Evolutionary conservation across 2,113 vertebrate genomes (phyloP).

Genomic region (Petrocephalus microphthalmus): DNA sequence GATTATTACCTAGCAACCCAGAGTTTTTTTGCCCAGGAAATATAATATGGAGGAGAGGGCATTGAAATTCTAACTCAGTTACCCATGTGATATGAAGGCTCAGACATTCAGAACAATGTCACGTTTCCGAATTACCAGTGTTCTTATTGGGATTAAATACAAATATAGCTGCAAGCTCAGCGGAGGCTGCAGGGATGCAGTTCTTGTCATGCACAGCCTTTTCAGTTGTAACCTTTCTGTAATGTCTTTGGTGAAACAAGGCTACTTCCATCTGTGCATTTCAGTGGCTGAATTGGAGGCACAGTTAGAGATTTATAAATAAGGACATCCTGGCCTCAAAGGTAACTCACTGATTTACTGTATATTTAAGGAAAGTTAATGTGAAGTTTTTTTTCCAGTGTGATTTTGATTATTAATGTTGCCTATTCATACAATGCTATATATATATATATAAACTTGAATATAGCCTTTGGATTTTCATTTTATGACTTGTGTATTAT

Average conservation of each 20-base stretch:
- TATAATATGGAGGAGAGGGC: background rate
- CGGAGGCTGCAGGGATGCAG: background rate
- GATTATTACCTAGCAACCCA: background rate
- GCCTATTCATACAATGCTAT: background rate
- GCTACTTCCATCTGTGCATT: background rate
- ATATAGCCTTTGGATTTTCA: background rate
- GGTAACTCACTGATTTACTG: background rate
- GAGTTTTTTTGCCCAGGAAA: background rate
- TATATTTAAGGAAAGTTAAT: background rate
- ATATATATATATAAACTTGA: too few species aligned
- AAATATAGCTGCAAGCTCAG: slow-evolving; percentile 38
- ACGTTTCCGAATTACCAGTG: background rate
- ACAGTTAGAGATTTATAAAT: background rate
- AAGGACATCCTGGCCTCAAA: background rate
- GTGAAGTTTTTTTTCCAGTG: background rate
- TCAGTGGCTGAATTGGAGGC: background rate
- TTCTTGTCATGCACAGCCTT: background rate
- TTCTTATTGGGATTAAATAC: slow-evolving; percentile 29
- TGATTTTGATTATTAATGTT: background rate
- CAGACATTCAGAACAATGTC: background rate
- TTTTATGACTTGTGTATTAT: background rate
- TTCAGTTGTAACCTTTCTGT: background rate
- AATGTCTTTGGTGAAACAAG: background rate
- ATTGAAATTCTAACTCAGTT: background rate
- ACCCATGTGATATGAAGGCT: background rate